These are phyloP conservation scores for Acanthaster planci DNA, from an alignment of 35 echinoderm and acorn worm species.

Conservation along the genomic window DNA sequence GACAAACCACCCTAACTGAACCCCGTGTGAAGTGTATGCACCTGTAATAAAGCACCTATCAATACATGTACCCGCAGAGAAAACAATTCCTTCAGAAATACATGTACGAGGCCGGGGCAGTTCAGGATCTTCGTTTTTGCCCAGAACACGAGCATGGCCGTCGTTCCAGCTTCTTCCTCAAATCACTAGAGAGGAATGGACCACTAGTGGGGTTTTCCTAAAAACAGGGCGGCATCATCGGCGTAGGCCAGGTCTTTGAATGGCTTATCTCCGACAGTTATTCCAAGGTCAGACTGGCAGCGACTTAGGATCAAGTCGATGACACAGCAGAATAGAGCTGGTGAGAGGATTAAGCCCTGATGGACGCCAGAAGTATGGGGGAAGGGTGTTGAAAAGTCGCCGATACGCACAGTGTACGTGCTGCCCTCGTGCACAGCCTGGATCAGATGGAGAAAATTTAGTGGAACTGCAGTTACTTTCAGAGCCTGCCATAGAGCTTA, in stretches of 20 bases:
- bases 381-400: neutral
- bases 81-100: too few relatives aligned
- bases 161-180: neutral
- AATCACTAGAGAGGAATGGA: neutral
- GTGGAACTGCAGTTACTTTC: neutral
- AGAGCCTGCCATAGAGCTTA: neutral
- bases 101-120: too few relatives aligned
- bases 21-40: too few relatives aligned
- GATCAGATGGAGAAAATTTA: neutral
- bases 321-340: neutral
- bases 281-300: neutral
- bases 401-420: neutral
- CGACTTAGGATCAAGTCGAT: conserved; percentile 4
- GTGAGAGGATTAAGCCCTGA: neutral
- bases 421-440: neutral
- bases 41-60: too few relatives aligned
- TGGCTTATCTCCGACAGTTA: neutral
- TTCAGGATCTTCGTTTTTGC: conserved; percentile 7
- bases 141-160: neutral
- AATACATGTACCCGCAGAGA: too few relatives aligned
- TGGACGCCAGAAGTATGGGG: neutral
- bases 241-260: conserved; percentile 1
- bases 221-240: neutral
- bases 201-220: conserved; percentile 7
- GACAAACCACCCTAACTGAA: too few relatives aligned